Base-by-base conservation (phyloP, 2,888 invertebrate species). In the Sinotaia quadrata region DNA sequence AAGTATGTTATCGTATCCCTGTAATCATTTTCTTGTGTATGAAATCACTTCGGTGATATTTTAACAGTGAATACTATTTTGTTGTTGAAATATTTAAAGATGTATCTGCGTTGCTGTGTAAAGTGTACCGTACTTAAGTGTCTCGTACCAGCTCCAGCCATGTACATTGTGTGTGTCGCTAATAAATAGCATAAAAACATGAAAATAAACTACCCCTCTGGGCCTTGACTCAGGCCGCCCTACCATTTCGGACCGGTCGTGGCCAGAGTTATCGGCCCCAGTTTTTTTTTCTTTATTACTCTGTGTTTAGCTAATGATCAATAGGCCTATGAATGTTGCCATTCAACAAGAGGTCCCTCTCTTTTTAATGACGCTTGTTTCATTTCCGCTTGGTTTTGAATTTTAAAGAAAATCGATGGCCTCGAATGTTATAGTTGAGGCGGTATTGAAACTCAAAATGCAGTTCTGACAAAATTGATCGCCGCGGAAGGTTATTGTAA, bases 291-390 rank as follows among this genome's bases (percentile, higher is more conserved):
- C n/a, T 41, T 41, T 41, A 41, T n/a, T 41, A n/a, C 41, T n/a
- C n/a, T 41, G 41, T 41, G 41, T 41, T 41, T 41, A 24, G 51
- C 21, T 24, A 24, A 51, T 18, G 51, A 51, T 51, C 51, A 51
- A 51, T 51, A 51, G 10, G 51, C 21, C 21, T 24, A 24, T 51
- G 51, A 51, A 51, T 51, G 51, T 18, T 51, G 18, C 51, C 51
- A 21, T 51, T 51, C 21, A 51, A 12, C 51, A 12, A 24, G 51
- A 24, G 21, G 54, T 54, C 54, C 27, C 54, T 54, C 54, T 24
- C 54, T 44, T 44, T 60, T 60, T 27, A 60, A 44, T 44, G 47
- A 60, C 44, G 59, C 44, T 37, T 60, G 37, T 60, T 60, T 60
- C 59, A 44, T 44, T 60, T 60, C 59, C 44, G 24, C 47, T 47